Base-by-base conservation (phyloP, 2,113 vertebrate genomes). In the Triplophysa tibetana region DNA sequence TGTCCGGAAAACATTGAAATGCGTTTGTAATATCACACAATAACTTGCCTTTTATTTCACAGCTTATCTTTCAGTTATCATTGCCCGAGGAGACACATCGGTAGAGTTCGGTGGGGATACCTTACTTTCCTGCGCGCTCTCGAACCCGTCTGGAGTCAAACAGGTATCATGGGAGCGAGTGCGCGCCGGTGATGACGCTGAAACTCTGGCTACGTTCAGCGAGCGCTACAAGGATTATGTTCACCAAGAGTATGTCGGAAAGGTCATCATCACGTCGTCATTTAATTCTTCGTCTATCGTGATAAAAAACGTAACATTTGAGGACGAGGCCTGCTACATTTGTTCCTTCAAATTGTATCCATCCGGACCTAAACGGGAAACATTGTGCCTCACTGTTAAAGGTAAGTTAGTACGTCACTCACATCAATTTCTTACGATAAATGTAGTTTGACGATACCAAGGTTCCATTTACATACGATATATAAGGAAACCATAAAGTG, bases 291-390 rank as follows among this genome's bases (percentile, higher is more conserved):
- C 75, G 0, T 69, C 69, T 1, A 81, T 84, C 19, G 24, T 69
- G 33, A 75, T 84, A 1, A 84, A 41, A 66, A 70, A 81, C 1
- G 66, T 89, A 0, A 87, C 87, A 0, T 90, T 89, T 87, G 80
- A 26, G 0, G 92, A 93, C 10, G 90, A 92, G 4, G 80, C 86
- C 23, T 93, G 92, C n/a, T 92, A 92, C 8, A 67, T 89, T 0
- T 93, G 92, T 41, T 85, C 86, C 0, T 93, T 93, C 24, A 89
- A 92, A 2, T 84, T 56, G 0, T 93, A 87, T 63, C 92, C 92
- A 0, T 81, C 80, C 0, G 90, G 90, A 9, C 91, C 92, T 45
- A 77, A 75, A 62, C 41, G 82, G 11, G 66, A 29, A 0, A 85
- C 91, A 75, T 77, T 26, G 0, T 93, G 92, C 68, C 86, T 92